Base-by-base conservation (phyloP, 53 echinoderm and acorn worm species). In the Holothuria scabra region DNA sequence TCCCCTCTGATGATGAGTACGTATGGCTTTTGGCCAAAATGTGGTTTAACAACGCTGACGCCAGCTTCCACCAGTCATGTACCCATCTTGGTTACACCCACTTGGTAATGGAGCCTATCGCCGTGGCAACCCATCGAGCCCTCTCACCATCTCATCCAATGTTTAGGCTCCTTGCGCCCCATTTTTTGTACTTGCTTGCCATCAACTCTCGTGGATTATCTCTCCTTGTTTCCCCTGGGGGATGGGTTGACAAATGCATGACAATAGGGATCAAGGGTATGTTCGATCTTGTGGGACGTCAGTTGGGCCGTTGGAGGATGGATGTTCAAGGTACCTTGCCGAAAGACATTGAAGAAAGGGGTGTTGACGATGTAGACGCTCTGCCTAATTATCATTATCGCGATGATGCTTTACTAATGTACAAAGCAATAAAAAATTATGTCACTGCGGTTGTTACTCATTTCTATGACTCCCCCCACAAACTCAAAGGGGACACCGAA, bases 11-110 rank as follows among this genome's bases (percentile, higher is more conserved):
- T 48, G 85, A 85, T 1, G 83, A 92, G 66, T 92, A 90, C 90
- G 92, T 92, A 23, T 94, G 95, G 95, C 69, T 94, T 46, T 65
- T 94, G 29, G 95, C 95, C 60, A 94, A 94, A 85, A 92, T 92
- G 88, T 89, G 91, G 90, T 94, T 82, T 61, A 94, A 94, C 84
- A 72, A 87, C 56, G 89, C 90, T 23, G 95, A 94, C 60, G 95
- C 95, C 7, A 91, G 88, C n/a, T 90, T 55, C 31, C 95, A 94
- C 68, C 95, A 94, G 52, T 89, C 93, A 1, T 65, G 49, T 2
- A 66, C 85, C 19, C 93, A 93, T 67, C 89, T 93, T 19, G 93
- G 88, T 30, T 81, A 85, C 46, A 90, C 90, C 8, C 93, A 93
- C 61, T 24, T 81, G 32, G 63, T 91, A 5, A 76, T 66, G 5